phyloP scores from a whole-genome alignment of 2,888 invertebrate species.

The Piscicola geometra region DNA sequence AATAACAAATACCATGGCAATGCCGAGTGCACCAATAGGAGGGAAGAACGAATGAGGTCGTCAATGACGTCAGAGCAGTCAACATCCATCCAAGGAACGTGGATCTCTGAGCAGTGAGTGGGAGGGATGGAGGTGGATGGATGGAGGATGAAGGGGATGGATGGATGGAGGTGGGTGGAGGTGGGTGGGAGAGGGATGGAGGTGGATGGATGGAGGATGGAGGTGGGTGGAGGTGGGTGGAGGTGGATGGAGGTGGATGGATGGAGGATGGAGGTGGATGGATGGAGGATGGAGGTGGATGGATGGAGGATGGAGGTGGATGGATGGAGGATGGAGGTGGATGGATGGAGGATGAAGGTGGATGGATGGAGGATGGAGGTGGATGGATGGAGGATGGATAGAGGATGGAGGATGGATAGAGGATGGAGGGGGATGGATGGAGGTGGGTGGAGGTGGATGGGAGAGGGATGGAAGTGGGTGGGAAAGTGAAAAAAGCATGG shows the following conservation, averaged over 20 bases:
- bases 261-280: background rate
- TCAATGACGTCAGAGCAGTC: background rate
- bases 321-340: background rate
- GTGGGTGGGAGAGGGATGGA: background rate
- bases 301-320: background rate
- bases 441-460: background rate
- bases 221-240: background rate
- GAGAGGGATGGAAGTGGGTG: background rate
- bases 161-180: background rate
- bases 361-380: background rate
- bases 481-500: background rate
- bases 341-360: background rate
- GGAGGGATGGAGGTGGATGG: background rate
- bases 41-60: background rate
- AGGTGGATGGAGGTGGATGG: background rate
- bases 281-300: background rate
- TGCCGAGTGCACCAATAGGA: background rate
- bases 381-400: background rate
- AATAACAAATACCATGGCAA: background rate
- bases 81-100: background rate
- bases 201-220: background rate
- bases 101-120: background rate
- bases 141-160: background rate
- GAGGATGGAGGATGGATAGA: slow-evolving; percentile 49
- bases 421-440: slow-evolving; percentile 35